A percentile compares a stretch with the other conserved stretches of the same genome.
These are phyloP conservation scores for Monarcha castaneiventris DNA, from an alignment of 2,113 vertebrate species.

Conservation along the genomic window DNA sequence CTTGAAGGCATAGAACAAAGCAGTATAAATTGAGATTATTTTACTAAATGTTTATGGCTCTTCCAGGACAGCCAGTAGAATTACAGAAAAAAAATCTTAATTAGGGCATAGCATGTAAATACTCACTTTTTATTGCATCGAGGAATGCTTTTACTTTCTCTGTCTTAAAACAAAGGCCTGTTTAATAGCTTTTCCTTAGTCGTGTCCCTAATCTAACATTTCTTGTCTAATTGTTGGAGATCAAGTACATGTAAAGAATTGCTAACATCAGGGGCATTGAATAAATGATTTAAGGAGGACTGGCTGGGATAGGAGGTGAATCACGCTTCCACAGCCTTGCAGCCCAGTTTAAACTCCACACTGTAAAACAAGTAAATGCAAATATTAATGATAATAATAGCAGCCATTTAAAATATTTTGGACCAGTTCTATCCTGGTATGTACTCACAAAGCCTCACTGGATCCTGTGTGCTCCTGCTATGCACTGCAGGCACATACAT, in stretches of 20 bases:
- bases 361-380: not conserved
- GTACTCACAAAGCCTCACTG: not conserved
- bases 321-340: not conserved
- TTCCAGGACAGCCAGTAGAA: slow-evolving; percentile 67
- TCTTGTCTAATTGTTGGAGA: slow-evolving; percentile 35
- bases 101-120: slow-evolving; percentile 63
- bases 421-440: not conserved
- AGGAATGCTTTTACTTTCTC: slow-evolving; percentile 62
- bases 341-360: not conserved
- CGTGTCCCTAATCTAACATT: slow-evolving; percentile 43
- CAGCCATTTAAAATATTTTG: not conserved
- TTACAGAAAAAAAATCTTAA: slow-evolving; percentile 54
- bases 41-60: slow-evolving; percentile 72
- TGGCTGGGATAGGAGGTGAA: not conserved
- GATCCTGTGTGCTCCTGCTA: not conserved
- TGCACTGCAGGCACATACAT: rapidly evolving
- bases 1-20: slow-evolving; percentile 79
- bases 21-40: slow-evolving; percentile 75
- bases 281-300: slow-evolving; percentile 42
- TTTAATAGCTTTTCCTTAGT: slow-evolving; percentile 36
- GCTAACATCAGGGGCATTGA: slow-evolving; percentile 1
- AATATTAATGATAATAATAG: not conserved
- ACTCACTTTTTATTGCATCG: slow-evolving; percentile 52
- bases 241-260: slow-evolving; percentile 42
- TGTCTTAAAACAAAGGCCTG: slow-evolving; percentile 39